phyloP scores from a whole-genome alignment of 2,797 vertebrate genomes.

The Crax fasciolata region DNA sequence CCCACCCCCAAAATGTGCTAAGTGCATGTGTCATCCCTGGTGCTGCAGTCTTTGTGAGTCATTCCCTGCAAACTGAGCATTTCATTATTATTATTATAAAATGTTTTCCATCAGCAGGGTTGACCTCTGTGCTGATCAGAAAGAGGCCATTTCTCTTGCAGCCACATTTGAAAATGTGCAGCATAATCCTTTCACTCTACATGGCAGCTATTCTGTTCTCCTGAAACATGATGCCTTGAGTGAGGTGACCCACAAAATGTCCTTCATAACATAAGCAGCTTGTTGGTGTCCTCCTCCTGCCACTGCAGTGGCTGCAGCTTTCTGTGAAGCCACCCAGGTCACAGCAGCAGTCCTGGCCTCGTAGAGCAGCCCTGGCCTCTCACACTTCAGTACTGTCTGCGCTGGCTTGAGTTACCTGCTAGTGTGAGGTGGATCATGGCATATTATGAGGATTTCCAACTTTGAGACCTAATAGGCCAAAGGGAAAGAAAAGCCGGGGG shows the following conservation, averaged over 20 bases:
- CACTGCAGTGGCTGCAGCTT: neutral
- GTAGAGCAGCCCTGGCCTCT: neutral
- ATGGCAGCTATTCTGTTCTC: neutral
- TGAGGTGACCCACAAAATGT: fast-evolving
- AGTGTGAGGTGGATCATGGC: neutral
- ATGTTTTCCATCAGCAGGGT: neutral
- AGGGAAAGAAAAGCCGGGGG: neutral
- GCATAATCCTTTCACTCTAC: neutral
- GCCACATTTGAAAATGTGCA: neutral
- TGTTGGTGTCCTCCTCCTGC: neutral
- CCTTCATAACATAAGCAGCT: neutral
- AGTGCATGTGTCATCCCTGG: neutral
- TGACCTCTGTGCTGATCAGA: neutral
- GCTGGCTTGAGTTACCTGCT: neutral
- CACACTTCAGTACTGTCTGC: fast-evolving
- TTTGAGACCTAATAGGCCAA: neutral
- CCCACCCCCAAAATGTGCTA: neutral
- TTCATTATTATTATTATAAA: neutral
- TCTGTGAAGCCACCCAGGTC: neutral
- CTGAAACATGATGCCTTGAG: neutral
- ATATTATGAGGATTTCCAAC: neutral
- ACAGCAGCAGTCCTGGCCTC: neutral
- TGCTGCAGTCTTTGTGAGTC: neutral
- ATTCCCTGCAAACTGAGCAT: neutral
- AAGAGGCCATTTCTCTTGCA: neutral